These are phyloP conservation scores for Augochlorella aurata DNA, from an alignment of 2,888 invertebrate species.

Conservation along the genomic window DNA sequence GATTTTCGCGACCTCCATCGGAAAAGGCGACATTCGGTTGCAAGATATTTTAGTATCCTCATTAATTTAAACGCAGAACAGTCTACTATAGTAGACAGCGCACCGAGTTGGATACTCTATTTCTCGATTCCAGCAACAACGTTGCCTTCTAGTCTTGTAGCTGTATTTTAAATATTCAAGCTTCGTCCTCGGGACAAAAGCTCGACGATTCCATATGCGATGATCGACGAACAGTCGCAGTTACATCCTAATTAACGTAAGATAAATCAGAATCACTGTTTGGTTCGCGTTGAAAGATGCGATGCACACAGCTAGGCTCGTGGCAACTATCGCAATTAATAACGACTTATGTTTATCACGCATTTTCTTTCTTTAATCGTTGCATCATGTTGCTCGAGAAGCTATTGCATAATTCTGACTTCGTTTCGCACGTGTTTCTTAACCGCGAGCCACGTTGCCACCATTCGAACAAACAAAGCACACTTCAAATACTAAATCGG, in stretches of 20 bases:
- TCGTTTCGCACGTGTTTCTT: slow-evolving; percentile 12
- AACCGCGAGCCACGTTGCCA: slow-evolving; percentile 1
- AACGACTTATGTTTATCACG: slow-evolving; percentile 24
- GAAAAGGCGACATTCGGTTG: background rate
- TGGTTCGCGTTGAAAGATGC: background rate
- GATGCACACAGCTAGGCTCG: background rate
- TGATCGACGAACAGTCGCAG: background rate
- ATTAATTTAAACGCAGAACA: background rate
- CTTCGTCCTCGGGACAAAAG: background rate
- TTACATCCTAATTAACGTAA: background rate
- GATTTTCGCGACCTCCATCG: background rate
- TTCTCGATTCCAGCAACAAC: no score
- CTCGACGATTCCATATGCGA: background rate
- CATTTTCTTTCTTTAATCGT: slow-evolving; percentile 10
- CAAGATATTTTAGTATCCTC: background rate
- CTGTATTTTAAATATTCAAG: background rate
- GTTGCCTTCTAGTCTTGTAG: no score
- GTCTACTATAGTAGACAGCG: background rate
- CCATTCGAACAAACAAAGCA: background rate
- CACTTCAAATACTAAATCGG: no score
- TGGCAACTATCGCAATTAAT: background rate
- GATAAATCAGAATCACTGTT: background rate
- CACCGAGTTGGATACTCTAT: no score
- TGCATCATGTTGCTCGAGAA: slow-evolving; percentile 6
- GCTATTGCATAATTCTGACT: slow-evolving; percentile 23